These are phyloP conservation scores for Cyprinodon tularosa DNA, from an alignment of 2,113 vertebrate genomes.

Conservation along the genomic window DNA sequence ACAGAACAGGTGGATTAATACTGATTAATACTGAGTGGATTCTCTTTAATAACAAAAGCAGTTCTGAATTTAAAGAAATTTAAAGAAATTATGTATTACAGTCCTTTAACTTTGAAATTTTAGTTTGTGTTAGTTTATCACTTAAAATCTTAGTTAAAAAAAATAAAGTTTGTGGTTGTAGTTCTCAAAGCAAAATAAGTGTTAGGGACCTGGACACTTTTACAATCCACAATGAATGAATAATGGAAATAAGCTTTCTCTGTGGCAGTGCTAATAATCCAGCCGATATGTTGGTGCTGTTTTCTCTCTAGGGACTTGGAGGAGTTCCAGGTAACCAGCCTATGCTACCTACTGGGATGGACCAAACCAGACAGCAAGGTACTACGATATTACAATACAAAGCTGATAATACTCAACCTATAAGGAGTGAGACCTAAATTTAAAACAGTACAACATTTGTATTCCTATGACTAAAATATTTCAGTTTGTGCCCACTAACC, in stretches of 20 bases:
- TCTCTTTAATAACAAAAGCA: not conserved
- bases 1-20: too few species aligned
- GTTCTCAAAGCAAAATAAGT: too few species aligned
- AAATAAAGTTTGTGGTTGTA: too few species aligned
- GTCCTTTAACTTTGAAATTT: too few species aligned
- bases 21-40: not conserved
- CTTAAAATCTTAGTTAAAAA: too few species aligned
- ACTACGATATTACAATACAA: not conserved
- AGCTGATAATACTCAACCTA: not conserved
- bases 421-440: not conserved
- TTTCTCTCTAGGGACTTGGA: conserved; percentile 84
- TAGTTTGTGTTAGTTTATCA: too few species aligned
- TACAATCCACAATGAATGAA: not conserved
- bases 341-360: conserved; percentile 96
- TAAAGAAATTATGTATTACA: not conserved
- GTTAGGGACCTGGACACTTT: not conserved
- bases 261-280: conserved; percentile 1
- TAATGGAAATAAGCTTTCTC: not conserved
- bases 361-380: conserved; percentile 97
- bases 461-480: too few species aligned
- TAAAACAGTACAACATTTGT: too few species aligned
- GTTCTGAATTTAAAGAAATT: too few species aligned
- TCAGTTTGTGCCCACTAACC: too few species aligned
- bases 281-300: conserved; percentile 1
- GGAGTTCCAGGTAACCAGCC: conserved; percentile 94